Evolutionary conservation across 2,888 invertebrate genomes (phyloP), one percentile per base, ranked within the genome.

Genomic region (Cryptus viduatorius): DNA sequence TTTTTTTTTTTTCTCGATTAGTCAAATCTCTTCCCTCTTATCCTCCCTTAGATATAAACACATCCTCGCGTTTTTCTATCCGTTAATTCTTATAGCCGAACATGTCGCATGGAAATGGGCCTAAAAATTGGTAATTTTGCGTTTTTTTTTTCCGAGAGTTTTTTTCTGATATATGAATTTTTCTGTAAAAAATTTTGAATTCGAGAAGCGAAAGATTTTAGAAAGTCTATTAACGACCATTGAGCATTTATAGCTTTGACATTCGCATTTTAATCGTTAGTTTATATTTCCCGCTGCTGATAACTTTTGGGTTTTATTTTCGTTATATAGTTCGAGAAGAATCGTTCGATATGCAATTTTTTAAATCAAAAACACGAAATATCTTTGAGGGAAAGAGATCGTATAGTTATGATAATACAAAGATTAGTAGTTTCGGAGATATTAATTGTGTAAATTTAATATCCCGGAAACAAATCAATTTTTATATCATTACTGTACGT

Each of bases 161-260:
- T 50, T 14, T n/a, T n/a, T n/a, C 19, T 53, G 8, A 10, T 56
- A 24, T 24, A 19, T 12, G 19, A 3, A 12, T 10, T 7, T 19
- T 24, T 8, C 4, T 56, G 24, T 56, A 24, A 0, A 37, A 56
- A 56, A 24, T 16, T n/a, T 16, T 19, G 19, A 53, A 56, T 24
- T 56, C 56, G 56, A 56, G 56, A 56, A 56, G 24, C 56, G 24
- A 56, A 56, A 56, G 10, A 24, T 56, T 56, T 10, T 10, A 8
- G 56, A 56, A 56, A 10, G 1, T 19, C 56, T 24, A 19, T 8
- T 24, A 12, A 37, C 37, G 37, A 37, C 37, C 19, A 16, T 56
- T 12, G 1, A 24, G 56, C 24, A 24, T 24, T 12, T 24, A 4
- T 24, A 24, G 19, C 19, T 12, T 19, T 10, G 19, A 19, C 8